Conservation (phyloP, 92 coral and sea anemone species). For the Pocillopora meandrina region DNA sequence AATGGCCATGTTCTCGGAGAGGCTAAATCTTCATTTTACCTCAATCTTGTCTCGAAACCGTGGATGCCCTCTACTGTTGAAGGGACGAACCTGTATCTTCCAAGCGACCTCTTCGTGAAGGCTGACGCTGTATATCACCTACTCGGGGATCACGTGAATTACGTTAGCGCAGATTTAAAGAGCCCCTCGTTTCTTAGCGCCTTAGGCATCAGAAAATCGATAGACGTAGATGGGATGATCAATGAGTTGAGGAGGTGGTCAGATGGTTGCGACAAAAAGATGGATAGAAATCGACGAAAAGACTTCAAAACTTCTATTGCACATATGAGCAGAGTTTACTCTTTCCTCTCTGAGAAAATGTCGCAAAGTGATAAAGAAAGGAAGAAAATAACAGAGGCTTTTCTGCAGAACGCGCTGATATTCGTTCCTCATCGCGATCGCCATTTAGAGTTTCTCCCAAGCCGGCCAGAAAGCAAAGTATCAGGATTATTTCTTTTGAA, state of each 20-base stretch:
- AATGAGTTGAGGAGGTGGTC: slow-evolving; percentile 75
- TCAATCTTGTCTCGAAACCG: slow-evolving; percentile 58
- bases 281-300: slow-evolving; percentile 17
- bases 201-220: slow-evolving; percentile 50
- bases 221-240: slow-evolving; percentile 65
- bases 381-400: slow-evolving; percentile 47
- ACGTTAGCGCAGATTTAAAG: slow-evolving; percentile 47
- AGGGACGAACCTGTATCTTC: slow-evolving; percentile 15
- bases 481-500: slow-evolving; percentile 52
- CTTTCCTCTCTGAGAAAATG: slow-evolving; percentile 46
- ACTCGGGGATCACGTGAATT: slow-evolving; percentile 66
- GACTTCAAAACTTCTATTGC: slow-evolving; percentile 61
- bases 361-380: slow-evolving; percentile 19
- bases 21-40: slow-evolving; percentile 68
- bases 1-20: slow-evolving; percentile 56
- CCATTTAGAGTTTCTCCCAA: background rate
- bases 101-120: slow-evolving; percentile 54
- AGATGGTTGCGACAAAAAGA: slow-evolving; percentile 14
- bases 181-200: slow-evolving; percentile 54
- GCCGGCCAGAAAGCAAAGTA: background rate
- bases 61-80: slow-evolving; percentile 66
- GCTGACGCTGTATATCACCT: slow-evolving; percentile 37
- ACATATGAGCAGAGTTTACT: slow-evolving; percentile 78
- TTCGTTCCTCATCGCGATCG: slow-evolving; percentile 57
- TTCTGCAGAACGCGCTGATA: slow-evolving; percentile 65